Evolutionary conservation across 1,140 invertebrate genomes (phyloP), one percentile per base, ranked within the genome.

Genomic region (Eubasilissa regina): DNA sequence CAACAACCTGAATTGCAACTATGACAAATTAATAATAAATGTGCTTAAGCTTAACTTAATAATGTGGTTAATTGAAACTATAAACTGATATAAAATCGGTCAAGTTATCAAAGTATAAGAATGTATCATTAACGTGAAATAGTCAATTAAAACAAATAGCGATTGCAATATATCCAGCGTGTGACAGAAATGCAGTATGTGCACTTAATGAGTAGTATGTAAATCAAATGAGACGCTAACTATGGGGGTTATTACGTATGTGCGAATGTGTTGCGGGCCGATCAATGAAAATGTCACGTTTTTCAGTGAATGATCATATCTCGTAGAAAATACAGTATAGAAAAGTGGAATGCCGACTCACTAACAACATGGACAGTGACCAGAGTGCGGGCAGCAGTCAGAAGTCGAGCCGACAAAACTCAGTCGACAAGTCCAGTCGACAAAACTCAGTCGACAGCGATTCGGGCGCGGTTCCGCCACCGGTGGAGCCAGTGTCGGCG

Each of bases 391-490:
- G 76, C 86, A 88, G 85, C 85, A 85, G 81, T 83, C 87, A 88
- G 45, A 88, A 89, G 82, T 84, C 85, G 79, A 89, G 86, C 84
- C 44, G 86, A 73, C 88, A 89, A 82, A 86, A 88, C 80, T 89
- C 87, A 55, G 87, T 87, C 79, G 88, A 89, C 84, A 77, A 70
- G 66, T 70, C 44, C 15, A 70, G 66, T 13, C 44, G 66, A n/a
- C 66, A 70, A 47, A 70, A 51, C 66, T 72, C 68, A 6, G 45
- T 53, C n/a, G 88, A 89, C 84, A 81, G 77, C 15, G 81, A 80
- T 64, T 84, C 81, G 62, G 73, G 77, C n/a, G 77, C 35, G 17
- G 55, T 56, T 53, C 64, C 68, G 17, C 44, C 56, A 48, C 66
- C 68, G 75, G 80, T 62, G 78, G 45, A 70, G 51, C 80, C 78